These are phyloP conservation scores for Prionailurus bengalensis DNA, from an alignment of 2,113 vertebrate species.

Conservation along the genomic window DNA sequence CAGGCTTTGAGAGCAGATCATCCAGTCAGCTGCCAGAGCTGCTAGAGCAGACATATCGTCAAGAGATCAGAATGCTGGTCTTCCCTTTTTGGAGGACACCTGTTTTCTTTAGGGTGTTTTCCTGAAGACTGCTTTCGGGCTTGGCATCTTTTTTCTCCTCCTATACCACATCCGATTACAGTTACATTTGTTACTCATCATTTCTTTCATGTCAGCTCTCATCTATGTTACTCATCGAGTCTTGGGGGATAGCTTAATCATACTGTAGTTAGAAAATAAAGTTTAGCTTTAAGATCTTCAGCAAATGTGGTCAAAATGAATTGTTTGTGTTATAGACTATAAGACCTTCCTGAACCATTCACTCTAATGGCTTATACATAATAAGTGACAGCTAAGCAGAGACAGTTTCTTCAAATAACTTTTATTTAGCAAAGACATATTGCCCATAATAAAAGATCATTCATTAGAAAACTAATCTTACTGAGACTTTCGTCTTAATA, in stretches of 20 bases:
- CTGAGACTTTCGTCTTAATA: not conserved
- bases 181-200: not conserved
- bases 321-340: not conserved
- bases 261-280: not conserved
- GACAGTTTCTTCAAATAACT: not conserved
- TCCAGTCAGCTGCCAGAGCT: not conserved
- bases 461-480: not conserved
- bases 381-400: not conserved
- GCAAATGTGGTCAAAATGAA: not conserved
- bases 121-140: not conserved
- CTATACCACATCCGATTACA: not conserved
- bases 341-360: not conserved
- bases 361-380: not conserved
- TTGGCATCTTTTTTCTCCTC: not conserved
- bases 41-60: not conserved
- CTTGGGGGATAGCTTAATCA: not conserved
- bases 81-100: not conserved
- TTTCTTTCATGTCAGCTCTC: not conserved
- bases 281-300: not conserved
- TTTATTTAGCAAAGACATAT: not conserved
- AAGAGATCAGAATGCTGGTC: not conserved
- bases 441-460: not conserved
- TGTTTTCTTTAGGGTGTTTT: not conserved
- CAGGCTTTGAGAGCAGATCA: not conserved
- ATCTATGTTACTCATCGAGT: not conserved